Evolutionary conservation across 2,797 vertebrate species (phyloP).

Genomic region (Falco novaeseelandiae): DNA sequence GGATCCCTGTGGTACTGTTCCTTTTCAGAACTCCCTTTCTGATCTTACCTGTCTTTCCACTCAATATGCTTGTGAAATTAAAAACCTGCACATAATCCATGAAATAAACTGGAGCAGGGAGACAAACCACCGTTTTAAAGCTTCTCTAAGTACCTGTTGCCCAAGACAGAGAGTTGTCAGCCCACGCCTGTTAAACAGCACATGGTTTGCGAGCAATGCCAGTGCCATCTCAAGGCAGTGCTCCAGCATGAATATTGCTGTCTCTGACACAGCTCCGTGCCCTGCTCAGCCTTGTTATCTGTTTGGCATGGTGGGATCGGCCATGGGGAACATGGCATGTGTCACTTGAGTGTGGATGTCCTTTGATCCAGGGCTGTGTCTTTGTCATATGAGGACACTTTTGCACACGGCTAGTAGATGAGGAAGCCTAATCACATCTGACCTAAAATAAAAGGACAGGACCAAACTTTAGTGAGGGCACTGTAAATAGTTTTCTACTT

Average conservation of each 20-base stretch:
- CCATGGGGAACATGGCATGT: too few relatives aligned
- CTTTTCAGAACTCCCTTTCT: neutral
- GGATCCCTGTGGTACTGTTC: neutral
- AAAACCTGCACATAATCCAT: neutral
- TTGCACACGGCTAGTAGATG: neutral
- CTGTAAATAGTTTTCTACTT: neutral
- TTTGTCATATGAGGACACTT: neutral
- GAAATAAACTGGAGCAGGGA: neutral
- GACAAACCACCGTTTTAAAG: neutral
- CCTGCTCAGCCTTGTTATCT: neutral
- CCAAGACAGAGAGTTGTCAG: neutral
- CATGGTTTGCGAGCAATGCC: accelerated
- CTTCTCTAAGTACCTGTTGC: neutral
- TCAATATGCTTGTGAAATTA: neutral
- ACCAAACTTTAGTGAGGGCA: neutral
- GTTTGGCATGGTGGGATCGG: neutral
- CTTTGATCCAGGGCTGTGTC: neutral
- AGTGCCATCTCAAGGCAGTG: neutral
- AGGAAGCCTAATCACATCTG: neutral
- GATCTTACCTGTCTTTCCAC: neutral
- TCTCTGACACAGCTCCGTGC: too few relatives aligned
- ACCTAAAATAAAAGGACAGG: neutral
- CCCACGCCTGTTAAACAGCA: neutral
- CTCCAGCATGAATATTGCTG: neutral
- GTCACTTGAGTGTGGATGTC: neutral